Conservation (phyloP, 2,797 vertebrate genomes). For the Emydoidea blandingii region DNA sequence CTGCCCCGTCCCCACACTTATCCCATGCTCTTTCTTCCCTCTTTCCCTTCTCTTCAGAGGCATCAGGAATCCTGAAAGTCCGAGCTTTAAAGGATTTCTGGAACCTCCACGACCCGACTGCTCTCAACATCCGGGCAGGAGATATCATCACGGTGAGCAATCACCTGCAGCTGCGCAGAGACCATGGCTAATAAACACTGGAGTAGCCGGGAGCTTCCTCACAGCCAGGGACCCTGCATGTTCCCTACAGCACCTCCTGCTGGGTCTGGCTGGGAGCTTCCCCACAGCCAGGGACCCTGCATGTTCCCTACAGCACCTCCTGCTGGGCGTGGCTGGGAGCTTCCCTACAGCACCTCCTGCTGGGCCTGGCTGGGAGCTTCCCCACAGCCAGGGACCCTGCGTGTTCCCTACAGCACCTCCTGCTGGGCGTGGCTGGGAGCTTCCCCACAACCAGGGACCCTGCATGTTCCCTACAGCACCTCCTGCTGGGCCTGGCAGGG, state of each 20-base stretch:
- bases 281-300: no score
- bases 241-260: no score
- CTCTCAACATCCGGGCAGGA: conserved; percentile 95
- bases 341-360: no score
- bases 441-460: no score
- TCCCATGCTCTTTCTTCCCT: conserved; percentile 21
- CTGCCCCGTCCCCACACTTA: background rate
- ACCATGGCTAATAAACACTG: background rate
- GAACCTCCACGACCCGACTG: conserved; percentile 96
- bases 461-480: background rate
- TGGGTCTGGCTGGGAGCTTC: background rate
- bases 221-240: no score
- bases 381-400: no score
- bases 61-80: conserved; percentile 95
- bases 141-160: conserved; percentile 93
- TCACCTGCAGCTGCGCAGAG: fast-evolving
- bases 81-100: conserved; percentile 96
- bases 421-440: background rate
- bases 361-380: no score
- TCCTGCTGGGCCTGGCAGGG: background rate
- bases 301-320: no score
- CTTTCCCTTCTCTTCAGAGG: conserved; percentile 84
- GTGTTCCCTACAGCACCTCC: background rate
- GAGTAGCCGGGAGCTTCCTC: background rate
- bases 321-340: no score